These are phyloP conservation scores for Ptychobarbus kaznakovi DNA, from an alignment of 2,797 vertebrate species.

Conservation along the genomic window DNA sequence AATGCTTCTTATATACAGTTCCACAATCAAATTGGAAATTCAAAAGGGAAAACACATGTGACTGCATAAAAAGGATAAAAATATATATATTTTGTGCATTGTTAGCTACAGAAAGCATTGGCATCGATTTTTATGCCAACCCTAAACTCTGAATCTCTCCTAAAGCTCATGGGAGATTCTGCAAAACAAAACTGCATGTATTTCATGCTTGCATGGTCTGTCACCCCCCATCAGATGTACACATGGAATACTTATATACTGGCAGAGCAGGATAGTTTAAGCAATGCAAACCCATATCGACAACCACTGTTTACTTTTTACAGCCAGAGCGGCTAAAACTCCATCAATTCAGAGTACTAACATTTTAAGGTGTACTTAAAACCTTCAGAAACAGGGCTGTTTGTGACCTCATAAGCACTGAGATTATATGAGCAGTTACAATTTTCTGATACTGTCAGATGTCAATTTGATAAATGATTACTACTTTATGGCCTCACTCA, in stretches of 20 bases:
- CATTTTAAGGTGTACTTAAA: neutral
- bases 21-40: neutral
- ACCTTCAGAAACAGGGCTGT: neutral
- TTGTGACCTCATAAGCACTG: neutral
- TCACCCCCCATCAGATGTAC: conserved; percentile 36
- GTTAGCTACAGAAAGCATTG: neutral
- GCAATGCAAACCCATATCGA: neutral
- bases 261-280: neutral
- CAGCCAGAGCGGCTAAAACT: neutral
- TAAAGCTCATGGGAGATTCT: conserved; percentile 4
- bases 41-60: neutral
- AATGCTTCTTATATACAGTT: neutral
- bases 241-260: conserved; percentile 24
- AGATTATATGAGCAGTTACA: neutral
- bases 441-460: conserved; percentile 5
- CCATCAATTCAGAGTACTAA: neutral
- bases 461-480: conserved; percentile 17
- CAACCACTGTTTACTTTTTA: conserved; percentile 12
- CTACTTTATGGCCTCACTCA: neutral
- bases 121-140: neutral
- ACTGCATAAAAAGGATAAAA: neutral
- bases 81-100: neutral
- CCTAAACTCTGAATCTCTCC: neutral
- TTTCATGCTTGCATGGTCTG: conserved; percentile 45
- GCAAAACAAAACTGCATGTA: conserved; percentile 39